These are phyloP conservation scores for Styela plicata DNA, from an alignment of 23 tunicate genomes.

Conservation along the genomic window DNA sequence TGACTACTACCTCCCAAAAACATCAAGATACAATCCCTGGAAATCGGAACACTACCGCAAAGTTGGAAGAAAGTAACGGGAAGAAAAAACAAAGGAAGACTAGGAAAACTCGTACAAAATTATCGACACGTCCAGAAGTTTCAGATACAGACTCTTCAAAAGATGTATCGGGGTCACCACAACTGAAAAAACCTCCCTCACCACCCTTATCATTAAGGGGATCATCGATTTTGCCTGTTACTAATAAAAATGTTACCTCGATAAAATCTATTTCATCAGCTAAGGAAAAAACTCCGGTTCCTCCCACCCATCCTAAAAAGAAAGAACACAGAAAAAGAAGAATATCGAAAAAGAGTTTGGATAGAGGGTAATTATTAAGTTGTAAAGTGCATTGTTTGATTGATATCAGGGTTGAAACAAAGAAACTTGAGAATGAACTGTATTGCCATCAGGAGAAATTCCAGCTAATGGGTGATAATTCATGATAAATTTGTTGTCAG, in stretches of 20 bases:
- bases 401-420: too few species aligned
- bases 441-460: too few species aligned
- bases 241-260: neutral
- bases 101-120: conserved; percentile 5
- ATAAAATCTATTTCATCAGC: neutral
- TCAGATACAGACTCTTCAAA: conserved; percentile 14
- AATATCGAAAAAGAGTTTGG: neutral
- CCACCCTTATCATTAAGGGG: neutral
- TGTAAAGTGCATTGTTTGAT: too few species aligned
- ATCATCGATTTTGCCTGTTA: neutral
- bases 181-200: neutral
- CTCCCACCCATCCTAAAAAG: neutral
- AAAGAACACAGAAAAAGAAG: neutral
- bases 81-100: conserved; percentile 11
- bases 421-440: too few species aligned
- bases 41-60: neutral
- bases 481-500: too few species aligned
- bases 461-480: too few species aligned
- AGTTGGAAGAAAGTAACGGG: neutral
- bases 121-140: neutral
- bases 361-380: neutral
- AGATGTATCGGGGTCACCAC: neutral
- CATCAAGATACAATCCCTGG: neutral
- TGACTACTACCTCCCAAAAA: neutral
- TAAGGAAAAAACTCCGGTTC: neutral